phyloP scores from a whole-genome alignment of 2,888 invertebrate species.

The Eumerus sabulonum region DNA sequence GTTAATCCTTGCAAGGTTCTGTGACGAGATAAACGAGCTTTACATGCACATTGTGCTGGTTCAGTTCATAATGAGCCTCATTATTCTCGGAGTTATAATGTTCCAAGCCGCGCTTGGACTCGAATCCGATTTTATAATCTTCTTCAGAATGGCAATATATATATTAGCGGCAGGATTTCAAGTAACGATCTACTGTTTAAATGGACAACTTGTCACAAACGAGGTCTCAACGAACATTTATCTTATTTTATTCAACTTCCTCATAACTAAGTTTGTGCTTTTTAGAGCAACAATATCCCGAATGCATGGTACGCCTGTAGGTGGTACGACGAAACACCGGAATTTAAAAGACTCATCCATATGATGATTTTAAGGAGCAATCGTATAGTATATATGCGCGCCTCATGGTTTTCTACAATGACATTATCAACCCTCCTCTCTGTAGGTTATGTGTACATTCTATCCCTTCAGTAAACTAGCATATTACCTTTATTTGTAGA shows the following conservation, averaged over 20 bases:
- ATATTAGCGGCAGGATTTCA: slow-evolving; percentile 73
- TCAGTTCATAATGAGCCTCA: slow-evolving; percentile 74
- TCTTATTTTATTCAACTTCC: background rate
- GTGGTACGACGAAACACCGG: slow-evolving; percentile 70
- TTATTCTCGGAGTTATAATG: slow-evolving; percentile 73
- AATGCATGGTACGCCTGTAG: slow-evolving; percentile 72
- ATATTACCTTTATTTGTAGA: background rate
- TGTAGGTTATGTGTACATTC: slow-evolving; percentile 71
- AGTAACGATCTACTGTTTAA: slow-evolving; percentile 74
- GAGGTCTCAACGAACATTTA: slow-evolving; percentile 48
- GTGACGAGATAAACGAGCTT: slow-evolving; percentile 70
- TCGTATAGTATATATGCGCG: slow-evolving; percentile 70
- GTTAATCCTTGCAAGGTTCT: slow-evolving; percentile 69
- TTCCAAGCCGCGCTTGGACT: slow-evolving; percentile 74
- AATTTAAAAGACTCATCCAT: background rate
- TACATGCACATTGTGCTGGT: slow-evolving; percentile 72
- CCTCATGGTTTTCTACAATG: slow-evolving; percentile 76
- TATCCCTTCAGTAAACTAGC: no score
- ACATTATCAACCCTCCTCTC: slow-evolving; percentile 73
- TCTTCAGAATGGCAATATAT: slow-evolving; percentile 72
- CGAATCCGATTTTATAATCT: slow-evolving; percentile 19
- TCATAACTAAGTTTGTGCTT: no score
- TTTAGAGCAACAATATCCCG: slow-evolving; percentile 72
- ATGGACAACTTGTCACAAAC: slow-evolving; percentile 72
- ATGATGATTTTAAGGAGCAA: slow-evolving; percentile 71